Evolutionary conservation across 2,113 vertebrate species (phyloP), one percentile per base, ranked within the genome.

Genomic region (Charadrius vociferus): DNA sequence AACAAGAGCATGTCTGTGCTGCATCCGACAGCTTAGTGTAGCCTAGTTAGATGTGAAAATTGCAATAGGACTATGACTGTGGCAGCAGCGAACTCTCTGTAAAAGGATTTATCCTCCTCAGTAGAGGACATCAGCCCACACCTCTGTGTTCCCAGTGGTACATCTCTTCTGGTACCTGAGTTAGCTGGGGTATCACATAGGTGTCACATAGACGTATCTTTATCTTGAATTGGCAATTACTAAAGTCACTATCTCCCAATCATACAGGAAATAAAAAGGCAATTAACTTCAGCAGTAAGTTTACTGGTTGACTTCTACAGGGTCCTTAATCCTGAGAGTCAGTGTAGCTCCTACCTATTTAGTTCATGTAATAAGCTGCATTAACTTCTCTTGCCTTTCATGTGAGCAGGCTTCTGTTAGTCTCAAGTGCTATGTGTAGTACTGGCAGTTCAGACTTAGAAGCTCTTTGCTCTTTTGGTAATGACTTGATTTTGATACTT

Each of bases 21-120:
- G 62, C 4, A 26, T 82, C 45, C 3, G 0, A 23, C 45, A 77
- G 58, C 12, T 1, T 2, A 39, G 43, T 6, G 27, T 15, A 84
- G 59, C 63, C 65, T 14, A 5, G 16, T 41, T 61, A 43, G 72
- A 21, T 22, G 37, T 74, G 73, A 34, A 36, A 89, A 36, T 14
- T 49, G 61, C 49, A 70, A 3, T 5, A 86, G 68, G 45, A 7
- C 59, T 39, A 9, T 41, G 86, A 19, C 36, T 81, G 45, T 34
- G 63, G 55, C 67, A 91, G 63, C 59, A 12, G 45, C 20, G 55
- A 79, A 29, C 32, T 71, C 63, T 8, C 2, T 47, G 29, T 34
- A 8, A 62, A 43, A 81, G 22, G 23, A 39, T 34, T 45, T 58
- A 9, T 78, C 55, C 39, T 89, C 50, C 50, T 78, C 7, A 5